Evolutionary conservation across 2,888 invertebrate species (phyloP), one percentile per base, ranked within the genome.

Genomic region (Caenorhabditis sinica): DNA sequence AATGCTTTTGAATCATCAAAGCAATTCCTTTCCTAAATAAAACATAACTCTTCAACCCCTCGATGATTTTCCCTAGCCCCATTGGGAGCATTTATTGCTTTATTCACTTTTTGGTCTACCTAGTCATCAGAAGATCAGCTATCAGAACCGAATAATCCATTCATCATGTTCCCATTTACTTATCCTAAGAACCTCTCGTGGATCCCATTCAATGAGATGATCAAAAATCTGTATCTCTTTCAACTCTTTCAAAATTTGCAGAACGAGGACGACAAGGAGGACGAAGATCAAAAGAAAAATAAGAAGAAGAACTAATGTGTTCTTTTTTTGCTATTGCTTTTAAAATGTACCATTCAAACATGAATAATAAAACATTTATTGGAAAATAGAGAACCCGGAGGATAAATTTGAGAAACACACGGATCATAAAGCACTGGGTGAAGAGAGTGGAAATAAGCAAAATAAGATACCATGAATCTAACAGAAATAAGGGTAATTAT

Each of bases 251-350:
- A 30, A 36, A 60, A 56, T 25, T 63, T 63, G 49, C 49, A 66
- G 66, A 49, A 66, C 6, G 66, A 66, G 0, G 66, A 66, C 45
- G 43, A 49, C 30, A 49, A 66, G 30, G 66, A 66, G 66, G 66
- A 66, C 30, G 66, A 66, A 30, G 66, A 66, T 66, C 30, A 66
- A 40, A 66, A 66, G 45, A 71, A 71, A 11, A 58, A 71, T n/a
- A 72, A 72, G 49, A 72, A 72, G 60, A 72, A 72, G 72, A 72
- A 72, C 60, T 72, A 20, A 60, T 43, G 25, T 0, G 5, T 58
- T 4, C 0, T 60, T 33, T 60, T 23, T 17, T 43, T 43, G 43
- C 2, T 40, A n/a, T 17, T 20, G 8, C 36, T 20, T 58, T 58
- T 61, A 15, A 2, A 49, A 49, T 28, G 23, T 36, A 6, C 20